phyloP scores from a whole-genome alignment of 2,113 vertebrate species.

The Gadus chalcogrammus region DNA sequence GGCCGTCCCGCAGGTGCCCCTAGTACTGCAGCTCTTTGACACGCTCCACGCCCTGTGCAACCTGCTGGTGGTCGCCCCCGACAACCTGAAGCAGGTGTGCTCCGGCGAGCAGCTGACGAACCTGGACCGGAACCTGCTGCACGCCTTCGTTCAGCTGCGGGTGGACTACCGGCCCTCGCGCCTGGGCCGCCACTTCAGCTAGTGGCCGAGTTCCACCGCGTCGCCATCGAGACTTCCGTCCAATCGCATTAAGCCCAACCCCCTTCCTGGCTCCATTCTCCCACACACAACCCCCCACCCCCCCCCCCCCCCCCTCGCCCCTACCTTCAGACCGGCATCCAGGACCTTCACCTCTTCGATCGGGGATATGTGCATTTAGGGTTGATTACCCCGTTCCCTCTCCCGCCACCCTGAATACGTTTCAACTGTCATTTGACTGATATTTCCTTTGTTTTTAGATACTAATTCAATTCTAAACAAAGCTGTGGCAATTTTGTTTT shows the following conservation, averaged over 20 bases:
- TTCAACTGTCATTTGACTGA: slow-evolving; percentile 47
- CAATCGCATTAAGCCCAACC: slow-evolving; percentile 28
- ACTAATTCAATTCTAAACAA: slow-evolving; percentile 50
- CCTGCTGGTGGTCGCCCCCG: slow-evolving; percentile 95
- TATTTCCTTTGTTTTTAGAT: slow-evolving; percentile 62
- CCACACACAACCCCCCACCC: too few relatives aligned
- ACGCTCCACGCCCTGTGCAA: slow-evolving; percentile 98
- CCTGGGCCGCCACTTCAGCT: slow-evolving; percentile 97
- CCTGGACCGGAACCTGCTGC: slow-evolving; percentile 96
- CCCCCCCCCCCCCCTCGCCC: too few relatives aligned
- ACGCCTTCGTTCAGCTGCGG: slow-evolving; percentile 96
- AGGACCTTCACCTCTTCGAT: slow-evolving; percentile 17
- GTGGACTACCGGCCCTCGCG: slow-evolving; percentile 94
- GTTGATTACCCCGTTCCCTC: slow-evolving; percentile 4
- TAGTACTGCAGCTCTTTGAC: slow-evolving; percentile 98
- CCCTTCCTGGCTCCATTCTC: slow-evolving; percentile 19
- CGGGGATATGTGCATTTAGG: slow-evolving; percentile 62
- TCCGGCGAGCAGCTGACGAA: slow-evolving; percentile 97
- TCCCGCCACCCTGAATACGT: slow-evolving; percentile 28
- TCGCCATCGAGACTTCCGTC: slow-evolving; percentile 59
- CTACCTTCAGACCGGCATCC: too few relatives aligned
- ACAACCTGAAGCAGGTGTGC: slow-evolving; percentile 98
- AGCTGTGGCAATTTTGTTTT: slow-evolving; percentile 34
- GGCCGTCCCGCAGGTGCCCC: slow-evolving; percentile 77
- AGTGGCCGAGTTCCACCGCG: slow-evolving; percentile 46